These are phyloP conservation scores for Sebastes matsubarae DNA, from an alignment of 2,797 vertebrate genomes.

Conservation along the genomic window DNA sequence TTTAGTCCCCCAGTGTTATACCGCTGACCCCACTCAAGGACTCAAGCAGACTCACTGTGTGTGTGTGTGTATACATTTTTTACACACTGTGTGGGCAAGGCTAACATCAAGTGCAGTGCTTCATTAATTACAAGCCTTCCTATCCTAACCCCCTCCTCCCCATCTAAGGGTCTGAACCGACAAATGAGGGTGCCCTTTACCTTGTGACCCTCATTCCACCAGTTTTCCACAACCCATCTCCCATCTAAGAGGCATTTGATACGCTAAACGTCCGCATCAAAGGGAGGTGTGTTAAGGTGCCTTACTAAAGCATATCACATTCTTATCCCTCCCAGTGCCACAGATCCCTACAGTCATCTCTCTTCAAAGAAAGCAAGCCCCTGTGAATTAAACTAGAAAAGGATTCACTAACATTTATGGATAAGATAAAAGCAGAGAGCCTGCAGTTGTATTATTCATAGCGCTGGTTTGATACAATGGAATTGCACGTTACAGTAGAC, in stretches of 20 bases:
- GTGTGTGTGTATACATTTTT: not conserved
- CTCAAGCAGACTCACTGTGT: not conserved
- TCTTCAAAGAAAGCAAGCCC: conserved; percentile 34
- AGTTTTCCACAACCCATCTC: conserved; percentile 9
- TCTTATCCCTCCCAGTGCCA: not conserved
- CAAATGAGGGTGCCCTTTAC: conserved; percentile 18
- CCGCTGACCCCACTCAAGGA: not conserved
- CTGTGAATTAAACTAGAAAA: conserved; percentile 40
- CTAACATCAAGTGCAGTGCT: not conserved
- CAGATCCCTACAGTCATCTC: conserved; percentile 9
- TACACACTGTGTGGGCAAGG: not conserved
- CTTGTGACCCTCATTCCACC: conserved; percentile 20
- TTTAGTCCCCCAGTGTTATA: conserved; percentile 25
- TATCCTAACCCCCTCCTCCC: not conserved
- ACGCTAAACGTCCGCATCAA: conserved; percentile 31
- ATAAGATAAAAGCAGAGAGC: conserved; percentile 19
- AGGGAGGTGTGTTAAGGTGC: conserved; percentile 17
- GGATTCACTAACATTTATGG: conserved; percentile 6
- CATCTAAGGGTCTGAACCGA: not conserved
- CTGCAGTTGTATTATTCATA: conserved; percentile 36
- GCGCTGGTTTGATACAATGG: conserved; percentile 3
- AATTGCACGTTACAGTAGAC: not conserved
- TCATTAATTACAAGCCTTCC: conserved; percentile 33
- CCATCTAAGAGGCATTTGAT: conserved; percentile 32
- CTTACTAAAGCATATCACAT: not conserved